Evolutionary conservation across 2,888 invertebrate genomes (phyloP).

Genomic region (Teleogryllus oceanicus): DNA sequence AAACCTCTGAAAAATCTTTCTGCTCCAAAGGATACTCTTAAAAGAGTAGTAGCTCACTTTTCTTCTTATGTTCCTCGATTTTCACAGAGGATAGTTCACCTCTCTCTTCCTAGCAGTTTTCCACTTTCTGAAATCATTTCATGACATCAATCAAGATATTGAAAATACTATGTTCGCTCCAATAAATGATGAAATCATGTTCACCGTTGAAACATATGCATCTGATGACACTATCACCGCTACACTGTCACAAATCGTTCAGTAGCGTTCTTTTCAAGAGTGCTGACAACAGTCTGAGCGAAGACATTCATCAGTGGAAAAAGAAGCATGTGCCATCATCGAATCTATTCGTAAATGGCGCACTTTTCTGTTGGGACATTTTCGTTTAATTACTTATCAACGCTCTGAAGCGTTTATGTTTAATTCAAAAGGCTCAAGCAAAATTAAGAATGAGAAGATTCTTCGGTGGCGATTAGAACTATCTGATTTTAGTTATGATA

Average conservation of each 20-base stretch:
- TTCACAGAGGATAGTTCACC: slow-evolving; percentile 4
- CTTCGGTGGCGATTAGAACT: no score
- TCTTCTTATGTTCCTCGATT: slow-evolving; percentile 19
- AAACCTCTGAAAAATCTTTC: slow-evolving; percentile 1
- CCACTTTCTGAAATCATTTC: neutral
- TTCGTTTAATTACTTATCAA: neutral
- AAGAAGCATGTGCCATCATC: neutral
- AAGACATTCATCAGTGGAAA: slow-evolving; percentile 20
- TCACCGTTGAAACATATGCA: slow-evolving; percentile 37
- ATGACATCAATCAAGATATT: neutral
- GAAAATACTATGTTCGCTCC: neutral
- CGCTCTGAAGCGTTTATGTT: slow-evolving; percentile 12
- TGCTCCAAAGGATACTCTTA: neutral
- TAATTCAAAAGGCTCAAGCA: neutral
- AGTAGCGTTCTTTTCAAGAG: slow-evolving; percentile 24
- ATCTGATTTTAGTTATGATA: no score
- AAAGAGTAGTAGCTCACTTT: neutral
- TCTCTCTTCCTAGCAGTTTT: neutral
- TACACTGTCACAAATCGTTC: slow-evolving; percentile 34
- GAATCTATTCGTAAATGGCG: slow-evolving; percentile 19
- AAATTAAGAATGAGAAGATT: neutral
- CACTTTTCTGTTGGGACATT: neutral
- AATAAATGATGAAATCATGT: neutral
- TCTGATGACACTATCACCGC: slow-evolving; percentile 34
- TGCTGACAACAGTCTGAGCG: neutral